phyloP scores from a whole-genome alignment of 35 echinoderm and acorn worm genomes.

The Acanthaster planci region DNA sequence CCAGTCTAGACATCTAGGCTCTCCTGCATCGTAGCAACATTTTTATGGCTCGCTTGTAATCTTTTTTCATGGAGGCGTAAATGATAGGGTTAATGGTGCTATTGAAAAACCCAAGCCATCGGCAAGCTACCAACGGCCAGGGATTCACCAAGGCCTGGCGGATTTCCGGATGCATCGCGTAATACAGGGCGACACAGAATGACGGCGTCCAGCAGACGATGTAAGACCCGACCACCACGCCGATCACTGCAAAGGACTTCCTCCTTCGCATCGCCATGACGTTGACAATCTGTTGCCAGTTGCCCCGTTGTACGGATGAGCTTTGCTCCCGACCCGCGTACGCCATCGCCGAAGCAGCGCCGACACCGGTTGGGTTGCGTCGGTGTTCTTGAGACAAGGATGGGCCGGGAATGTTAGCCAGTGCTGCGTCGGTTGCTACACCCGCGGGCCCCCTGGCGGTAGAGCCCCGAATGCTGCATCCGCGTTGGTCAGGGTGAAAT shows the following conservation, averaged over 20 bases:
- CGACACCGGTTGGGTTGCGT: too few relatives aligned
- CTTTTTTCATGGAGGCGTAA: slow-evolving; percentile 7
- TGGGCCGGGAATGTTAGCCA: too few relatives aligned
- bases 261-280: not conserved
- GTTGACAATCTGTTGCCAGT: not conserved
- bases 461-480: too few relatives aligned
- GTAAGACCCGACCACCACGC: not conserved
- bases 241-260: not conserved
- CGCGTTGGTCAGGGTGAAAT: too few relatives aligned
- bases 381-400: too few relatives aligned
- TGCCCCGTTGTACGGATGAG: too few relatives aligned
- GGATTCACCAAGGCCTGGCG: not conserved
- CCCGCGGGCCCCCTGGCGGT: too few relatives aligned
- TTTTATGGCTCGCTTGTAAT: not conserved
- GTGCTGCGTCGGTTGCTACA: too few relatives aligned
- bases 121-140: not conserved
- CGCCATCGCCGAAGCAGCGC: too few relatives aligned
- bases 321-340: too few relatives aligned
- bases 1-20: not conserved
- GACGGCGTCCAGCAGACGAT: not conserved
- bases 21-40: not conserved
- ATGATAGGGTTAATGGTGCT: not conserved
- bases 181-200: not conserved
- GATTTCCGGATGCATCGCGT: not conserved
- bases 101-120: not conserved